Base-by-base conservation (phyloP, 2,888 invertebrate genomes). In the Torymus tubicola region DNA sequence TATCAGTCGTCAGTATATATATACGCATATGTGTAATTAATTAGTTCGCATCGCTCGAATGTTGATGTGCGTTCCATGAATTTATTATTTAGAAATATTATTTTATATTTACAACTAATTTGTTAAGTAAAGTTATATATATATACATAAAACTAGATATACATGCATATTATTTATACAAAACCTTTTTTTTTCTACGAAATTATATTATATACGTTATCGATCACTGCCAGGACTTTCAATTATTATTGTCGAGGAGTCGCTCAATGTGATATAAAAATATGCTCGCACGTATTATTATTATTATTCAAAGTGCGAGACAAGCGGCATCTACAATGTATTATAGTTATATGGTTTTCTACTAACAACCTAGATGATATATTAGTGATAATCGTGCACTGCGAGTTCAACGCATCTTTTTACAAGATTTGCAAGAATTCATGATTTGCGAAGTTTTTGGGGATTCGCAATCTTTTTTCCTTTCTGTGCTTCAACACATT, bases 201-300 rank as follows among this genome's bases (percentile, higher is more conserved):
- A 74, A 31, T 52, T 68, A 5, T n/a, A 75, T 76, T 60, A 64
- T 31, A 67, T 50, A 77, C 21, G 61, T 53, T 67, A 70, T 69
- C 21, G 61, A 74, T 82, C 82, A 82, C 82, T 82, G 82, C 82
- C 82, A 71, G 82, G 74, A 82, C 82, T 77, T 80, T 80, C 82
- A 78, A 65, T 65, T 57, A 57, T 55, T 53, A 52, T 67, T 53
- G 21, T 74, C 69, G 21, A 61, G 68, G 52, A 71, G 67, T 77
- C 77, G 82, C 82, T 82, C 74, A n/a, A 80, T 82, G 82, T 82
- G 82, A 82, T 82, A 82, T 79, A 18, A 68, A 71, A 58, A 76
- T 42, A 21, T 18, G 63, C 68, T 76, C 68, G 68, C 42, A 71
- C 18, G 60, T 14, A 52, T 13, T 14, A 16, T 57, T 73, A 52